These are phyloP conservation scores for Microcaecilia unicolor DNA, from an alignment of 2,797 vertebrate genomes.

Conservation along the genomic window DNA sequence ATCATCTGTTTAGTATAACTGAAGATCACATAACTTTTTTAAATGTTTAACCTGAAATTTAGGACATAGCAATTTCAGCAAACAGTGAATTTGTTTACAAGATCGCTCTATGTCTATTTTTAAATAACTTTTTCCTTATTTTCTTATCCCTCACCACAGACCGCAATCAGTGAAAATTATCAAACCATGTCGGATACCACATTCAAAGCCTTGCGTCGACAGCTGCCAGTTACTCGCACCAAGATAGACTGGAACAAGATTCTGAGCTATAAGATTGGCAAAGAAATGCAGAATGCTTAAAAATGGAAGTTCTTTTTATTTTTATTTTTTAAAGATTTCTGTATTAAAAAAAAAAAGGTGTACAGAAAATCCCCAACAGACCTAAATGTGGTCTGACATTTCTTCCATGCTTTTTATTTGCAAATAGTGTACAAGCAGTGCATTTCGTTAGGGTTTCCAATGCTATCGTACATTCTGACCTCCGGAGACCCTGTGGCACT, in stretches of 20 bases:
- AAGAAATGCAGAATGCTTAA: conserved; percentile 92
- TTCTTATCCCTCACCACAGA: conserved; percentile 59
- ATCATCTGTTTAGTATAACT: too few relatives aligned
- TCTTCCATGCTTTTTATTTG: conserved; percentile 55
- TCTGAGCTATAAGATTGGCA: conserved; percentile 96
- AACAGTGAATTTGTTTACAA: too few relatives aligned
- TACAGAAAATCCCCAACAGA: background rate
- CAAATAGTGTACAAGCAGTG: conserved; percentile 47
- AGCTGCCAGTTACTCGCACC: conserved; percentile 89
- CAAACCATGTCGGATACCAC: conserved; percentile 97
- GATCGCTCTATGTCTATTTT: too few relatives aligned
- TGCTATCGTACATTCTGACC: conserved; percentile 61
- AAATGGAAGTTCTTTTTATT: conserved; percentile 11
- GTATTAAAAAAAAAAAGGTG: conserved; percentile 6
- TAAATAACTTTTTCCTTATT: too few relatives aligned
- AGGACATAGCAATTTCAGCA: too few relatives aligned
- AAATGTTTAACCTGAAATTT: too few relatives aligned
- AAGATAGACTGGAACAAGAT: conserved; percentile 99
- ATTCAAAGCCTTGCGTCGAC: conserved; percentile 92
- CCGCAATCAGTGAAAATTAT: conserved; percentile 91
- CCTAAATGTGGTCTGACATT: conserved; percentile 39
- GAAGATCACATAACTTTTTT: too few relatives aligned
- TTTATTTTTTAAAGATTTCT: conserved; percentile 25
- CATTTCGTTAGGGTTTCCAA: conserved; percentile 56
- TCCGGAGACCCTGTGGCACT: conserved; percentile 42